phyloP scores from a whole-genome alignment of 64 coral and sea anemone genomes.

The Pachyseris speciosa region DNA sequence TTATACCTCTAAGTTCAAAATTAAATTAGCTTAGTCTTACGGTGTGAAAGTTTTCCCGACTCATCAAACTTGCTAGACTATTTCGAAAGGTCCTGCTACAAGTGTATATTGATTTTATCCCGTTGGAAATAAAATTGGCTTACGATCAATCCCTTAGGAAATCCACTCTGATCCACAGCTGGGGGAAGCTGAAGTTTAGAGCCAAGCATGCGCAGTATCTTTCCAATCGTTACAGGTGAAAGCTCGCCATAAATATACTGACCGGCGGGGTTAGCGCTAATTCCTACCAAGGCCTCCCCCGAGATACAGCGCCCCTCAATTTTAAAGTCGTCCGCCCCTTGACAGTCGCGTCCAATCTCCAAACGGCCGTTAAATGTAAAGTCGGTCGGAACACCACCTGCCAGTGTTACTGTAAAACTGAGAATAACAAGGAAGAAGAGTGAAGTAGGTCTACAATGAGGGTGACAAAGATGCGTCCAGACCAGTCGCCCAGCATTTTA shows the following conservation, averaged over 20 bases:
- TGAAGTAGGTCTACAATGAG: background rate
- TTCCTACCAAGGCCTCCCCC: slow-evolving; percentile 66
- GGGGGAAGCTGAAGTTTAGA: slow-evolving; percentile 80
- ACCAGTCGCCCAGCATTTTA: too few relatives aligned
- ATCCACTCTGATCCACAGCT: slow-evolving; percentile 77
- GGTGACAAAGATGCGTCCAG: too few relatives aligned
- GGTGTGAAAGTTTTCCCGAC: too few relatives aligned
- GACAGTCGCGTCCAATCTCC: slow-evolving; percentile 75
- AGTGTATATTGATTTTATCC: too few relatives aligned
- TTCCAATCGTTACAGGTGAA: slow-evolving; percentile 72
- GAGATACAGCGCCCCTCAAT: slow-evolving; percentile 71
- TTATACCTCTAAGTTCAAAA: too few relatives aligned
- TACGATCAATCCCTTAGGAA: slow-evolving; percentile 78
- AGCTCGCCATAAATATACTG: slow-evolving; percentile 84
- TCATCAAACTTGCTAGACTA: too few relatives aligned
- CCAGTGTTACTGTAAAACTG: slow-evolving; percentile 65
- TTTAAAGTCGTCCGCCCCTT: slow-evolving; percentile 65
- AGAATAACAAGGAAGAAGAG: background rate
- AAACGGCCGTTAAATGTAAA: slow-evolving; percentile 74
- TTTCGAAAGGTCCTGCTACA: background rate
- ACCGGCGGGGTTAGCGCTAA: slow-evolving; percentile 63
- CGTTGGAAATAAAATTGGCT: slow-evolving; percentile 1
- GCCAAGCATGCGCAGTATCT: slow-evolving; percentile 83
- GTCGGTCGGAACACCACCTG: slow-evolving; percentile 71
- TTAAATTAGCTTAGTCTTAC: too few relatives aligned